Base-by-base conservation (phyloP, 2,113 vertebrate genomes). In the Salvator merianae region DNA sequence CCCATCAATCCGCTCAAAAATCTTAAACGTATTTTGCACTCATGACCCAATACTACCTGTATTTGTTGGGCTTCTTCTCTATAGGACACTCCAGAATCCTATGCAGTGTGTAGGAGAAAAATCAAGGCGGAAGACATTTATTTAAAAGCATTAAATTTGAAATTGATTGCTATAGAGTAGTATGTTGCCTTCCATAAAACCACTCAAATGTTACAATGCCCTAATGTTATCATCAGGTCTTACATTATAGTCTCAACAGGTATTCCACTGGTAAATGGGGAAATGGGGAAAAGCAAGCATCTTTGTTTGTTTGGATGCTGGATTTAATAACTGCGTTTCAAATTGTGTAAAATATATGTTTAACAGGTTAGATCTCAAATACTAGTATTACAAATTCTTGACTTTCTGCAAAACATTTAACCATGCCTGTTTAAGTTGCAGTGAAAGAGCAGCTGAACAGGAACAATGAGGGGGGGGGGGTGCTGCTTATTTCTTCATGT, bases 401-500 rank as follows among this genome's bases (percentile, higher is more conserved):
- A 66, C 78, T 68, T 79, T 47, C 62, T 79, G 47, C n/a, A 68
- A 79, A 80, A 50, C 65, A 69, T 43, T 80, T 47, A 68, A 43
- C 30, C 30, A 78, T 79, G 81, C 78, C 91, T 83, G 84, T 86
- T 92, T 86, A 88, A 87, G 65, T 50, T 71, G 79, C 36, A 83
- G 63, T 59, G 47, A 87, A 82, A 55, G 81, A 86, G 13, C 32
- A 76, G 47, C 66, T 10, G 40, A 63, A 83, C 84, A 84, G 28
- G 74, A 78, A 63, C 59, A 78, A 47, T 47, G n/a, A n/a, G n/a
- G n/a, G n/a, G n/a, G n/a, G n/a, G n/a, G n/a, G n/a, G n/a, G n/a
- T n/a, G n/a, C n/a, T 79, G 65, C 30, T 77, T 55, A 32, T 55
- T 87, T 90, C 87, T 88, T 83, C 81, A 12, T 55, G 69, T 91